These are phyloP conservation scores for Luehdorfia chinensis DNA, from an alignment of 1,140 invertebrate genomes.

Conservation along the genomic window DNA sequence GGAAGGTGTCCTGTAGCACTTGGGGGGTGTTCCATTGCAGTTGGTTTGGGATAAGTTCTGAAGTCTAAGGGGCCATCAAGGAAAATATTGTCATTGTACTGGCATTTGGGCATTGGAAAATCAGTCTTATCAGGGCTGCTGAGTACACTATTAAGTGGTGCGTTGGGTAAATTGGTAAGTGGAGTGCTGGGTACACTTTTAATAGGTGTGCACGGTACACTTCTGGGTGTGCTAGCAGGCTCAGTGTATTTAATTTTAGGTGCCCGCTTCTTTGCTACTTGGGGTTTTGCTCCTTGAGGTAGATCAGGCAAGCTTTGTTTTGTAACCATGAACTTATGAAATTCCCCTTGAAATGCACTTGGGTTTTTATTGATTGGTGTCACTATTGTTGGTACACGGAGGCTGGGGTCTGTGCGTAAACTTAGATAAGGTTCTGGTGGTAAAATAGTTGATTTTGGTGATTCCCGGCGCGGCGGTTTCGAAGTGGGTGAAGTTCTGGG, in stretches of 20 bases:
- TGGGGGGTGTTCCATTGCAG: background rate
- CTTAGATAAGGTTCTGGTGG: constrained; percentile 31
- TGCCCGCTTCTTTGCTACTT: constrained; percentile 11
- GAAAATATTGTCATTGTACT: constrained; percentile 65
- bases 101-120: constrained; percentile 46
- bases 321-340: constrained; percentile 55
- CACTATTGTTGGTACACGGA: constrained; percentile 34
- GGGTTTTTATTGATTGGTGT: constrained; percentile 54
- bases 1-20: no score
- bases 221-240: background rate
- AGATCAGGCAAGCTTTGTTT: constrained; percentile 14
- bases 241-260: constrained; percentile 12
- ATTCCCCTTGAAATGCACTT: constrained; percentile 59
- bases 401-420: constrained; percentile 28
- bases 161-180: no score
- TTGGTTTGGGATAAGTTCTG: constrained; percentile 29
- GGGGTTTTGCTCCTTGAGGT: background rate
- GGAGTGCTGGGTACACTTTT: constrained; percentile 10
- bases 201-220: constrained; percentile 19
- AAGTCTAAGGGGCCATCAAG: constrained; percentile 54
- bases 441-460: constrained; percentile 4
- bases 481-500: background rate
- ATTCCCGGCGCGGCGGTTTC: background rate
- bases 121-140: constrained; percentile 24
- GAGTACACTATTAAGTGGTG: constrained; percentile 8